These are phyloP conservation scores for Tetraneura akinire DNA, from an alignment of 1,140 invertebrate genomes.

Conservation along the genomic window DNA sequence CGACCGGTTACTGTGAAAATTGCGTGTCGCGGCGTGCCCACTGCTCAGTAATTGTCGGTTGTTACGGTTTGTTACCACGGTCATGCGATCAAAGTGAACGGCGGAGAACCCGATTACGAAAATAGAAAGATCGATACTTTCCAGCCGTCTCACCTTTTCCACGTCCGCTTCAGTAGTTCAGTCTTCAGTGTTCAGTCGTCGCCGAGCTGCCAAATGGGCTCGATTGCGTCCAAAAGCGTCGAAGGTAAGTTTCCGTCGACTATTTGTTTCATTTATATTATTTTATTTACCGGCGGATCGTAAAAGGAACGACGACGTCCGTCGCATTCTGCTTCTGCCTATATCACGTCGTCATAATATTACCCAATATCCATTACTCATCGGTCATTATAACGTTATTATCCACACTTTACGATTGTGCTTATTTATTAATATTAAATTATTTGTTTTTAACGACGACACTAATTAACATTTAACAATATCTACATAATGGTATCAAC, in stretches of 20 bases:
- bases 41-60: too few relatives aligned
- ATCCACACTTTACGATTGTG: too few relatives aligned
- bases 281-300: not conserved
- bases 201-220: conserved; percentile 31
- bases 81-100: conserved; percentile 1
- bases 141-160: not conserved
- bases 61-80: too few relatives aligned
- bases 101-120: not conserved
- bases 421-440: too few relatives aligned
- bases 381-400: too few relatives aligned
- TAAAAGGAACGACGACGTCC: not conserved
- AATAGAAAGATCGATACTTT: not conserved
- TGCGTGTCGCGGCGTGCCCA: too few relatives aligned
- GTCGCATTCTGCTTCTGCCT: not conserved
- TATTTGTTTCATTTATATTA: not conserved
- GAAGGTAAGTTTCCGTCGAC: conserved; percentile 18
- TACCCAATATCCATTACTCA: too few relatives aligned
- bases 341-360: too few relatives aligned
- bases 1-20: not conserved
- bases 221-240: conserved; percentile 24
- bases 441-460: too few relatives aligned
- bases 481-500: too few relatives aligned
- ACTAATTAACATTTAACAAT: too few relatives aligned
- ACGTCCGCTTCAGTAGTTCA: not conserved
- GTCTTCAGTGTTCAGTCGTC: not conserved